phyloP scores from a whole-genome alignment of 2,888 invertebrate species.

The Augiades crinisus region DNA sequence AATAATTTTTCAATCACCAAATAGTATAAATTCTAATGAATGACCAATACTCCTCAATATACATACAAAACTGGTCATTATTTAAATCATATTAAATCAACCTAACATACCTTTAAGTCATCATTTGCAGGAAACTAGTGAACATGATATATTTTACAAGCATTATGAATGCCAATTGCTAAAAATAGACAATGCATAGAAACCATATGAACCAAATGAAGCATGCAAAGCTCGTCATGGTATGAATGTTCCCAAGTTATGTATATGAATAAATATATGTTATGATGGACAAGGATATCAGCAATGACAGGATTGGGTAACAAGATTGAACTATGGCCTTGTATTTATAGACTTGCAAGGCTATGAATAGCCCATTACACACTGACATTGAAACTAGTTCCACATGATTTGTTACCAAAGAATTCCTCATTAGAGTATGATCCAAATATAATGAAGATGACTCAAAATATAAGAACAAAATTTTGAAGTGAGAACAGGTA shows the following conservation, averaged over 20 bases:
- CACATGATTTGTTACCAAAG: constrained; percentile 34
- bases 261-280: constrained; percentile 8
- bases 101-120: too few relatives aligned
- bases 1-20: too few relatives aligned
- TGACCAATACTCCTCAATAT: too few relatives aligned
- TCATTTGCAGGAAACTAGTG: neutral
- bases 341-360: constrained; percentile 33
- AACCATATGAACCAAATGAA: neutral
- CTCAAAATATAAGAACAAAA: too few relatives aligned
- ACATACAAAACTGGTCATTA: too few relatives aligned
- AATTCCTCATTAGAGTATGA: constrained; percentile 3
- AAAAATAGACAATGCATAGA: neutral
- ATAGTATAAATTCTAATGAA: too few relatives aligned
- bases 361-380: constrained; percentile 40
- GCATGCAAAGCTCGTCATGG: constrained; percentile 14
- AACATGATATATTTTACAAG: neutral
- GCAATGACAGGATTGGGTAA: constrained; percentile 35
- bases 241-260: constrained; percentile 1
- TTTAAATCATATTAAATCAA: too few relatives aligned
- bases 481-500: too few relatives aligned
- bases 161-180: neutral
- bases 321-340: constrained; percentile 40
- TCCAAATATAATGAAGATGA: neutral
- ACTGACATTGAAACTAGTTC: constrained; percentile 53
- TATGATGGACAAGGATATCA: constrained; percentile 29